Conservation (phyloP, 1,140 invertebrate genomes). For the Trichonephila inaurata region DNA sequence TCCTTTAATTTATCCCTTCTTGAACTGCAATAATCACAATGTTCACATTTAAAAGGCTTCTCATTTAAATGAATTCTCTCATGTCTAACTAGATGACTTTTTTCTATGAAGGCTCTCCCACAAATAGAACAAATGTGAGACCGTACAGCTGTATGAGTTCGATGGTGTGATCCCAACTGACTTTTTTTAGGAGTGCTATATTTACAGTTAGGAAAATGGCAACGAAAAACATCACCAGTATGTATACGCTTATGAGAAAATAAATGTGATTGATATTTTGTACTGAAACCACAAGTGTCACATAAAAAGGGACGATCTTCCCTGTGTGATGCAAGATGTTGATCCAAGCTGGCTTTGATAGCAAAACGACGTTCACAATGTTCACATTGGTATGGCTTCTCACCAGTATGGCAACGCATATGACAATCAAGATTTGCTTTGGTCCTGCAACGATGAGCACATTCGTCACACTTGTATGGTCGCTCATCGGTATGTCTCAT, state of each 20-base stretch:
- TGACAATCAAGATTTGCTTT: constrained; percentile 82
- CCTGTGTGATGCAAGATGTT: constrained; percentile 84
- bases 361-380: constrained; percentile 83
- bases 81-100: constrained; percentile 85
- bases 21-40: constrained; percentile 86
- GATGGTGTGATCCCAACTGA: constrained; percentile 85
- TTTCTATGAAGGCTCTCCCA: constrained; percentile 86
- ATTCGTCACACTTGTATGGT: constrained; percentile 82
- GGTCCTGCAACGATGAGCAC: constrained; percentile 81
- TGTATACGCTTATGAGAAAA: constrained; percentile 86
- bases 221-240: constrained; percentile 84
- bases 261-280: constrained; percentile 86
- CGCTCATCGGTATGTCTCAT: constrained; percentile 83
- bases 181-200: constrained; percentile 86
- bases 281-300: constrained; percentile 86
- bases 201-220: constrained; percentile 84
- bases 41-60: constrained; percentile 83
- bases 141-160: constrained; percentile 85
- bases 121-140: constrained; percentile 85
- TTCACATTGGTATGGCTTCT: constrained; percentile 81
- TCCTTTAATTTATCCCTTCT: constrained; percentile 87
- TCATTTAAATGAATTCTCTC: constrained; percentile 85
- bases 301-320: constrained; percentile 84
- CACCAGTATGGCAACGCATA: constrained; percentile 81
- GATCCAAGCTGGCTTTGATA: constrained; percentile 84